Conservation (phyloP, 1,140 invertebrate species). For the Bombus sibiricus region DNA sequence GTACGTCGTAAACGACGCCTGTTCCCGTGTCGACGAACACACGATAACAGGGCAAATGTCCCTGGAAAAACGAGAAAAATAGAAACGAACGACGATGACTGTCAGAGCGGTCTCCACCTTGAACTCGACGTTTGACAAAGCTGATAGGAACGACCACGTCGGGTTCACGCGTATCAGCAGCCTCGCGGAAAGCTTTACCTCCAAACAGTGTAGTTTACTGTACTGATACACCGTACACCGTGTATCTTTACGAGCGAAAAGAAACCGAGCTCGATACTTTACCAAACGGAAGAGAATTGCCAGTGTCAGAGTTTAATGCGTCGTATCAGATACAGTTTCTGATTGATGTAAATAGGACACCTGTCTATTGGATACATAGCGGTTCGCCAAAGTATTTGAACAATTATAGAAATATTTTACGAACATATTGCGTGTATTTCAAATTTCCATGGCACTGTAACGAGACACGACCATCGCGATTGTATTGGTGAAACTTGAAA, state of each 20-base stretch:
- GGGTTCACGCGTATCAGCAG: background rate
- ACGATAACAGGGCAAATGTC: constrained; percentile 13
- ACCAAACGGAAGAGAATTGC: background rate
- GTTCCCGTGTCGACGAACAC: background rate
- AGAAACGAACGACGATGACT: constrained; percentile 8
- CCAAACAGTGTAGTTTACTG: background rate
- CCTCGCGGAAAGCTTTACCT: too few species aligned
- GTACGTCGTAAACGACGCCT: constrained; percentile 41
- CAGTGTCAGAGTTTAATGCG: background rate
- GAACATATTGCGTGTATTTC: too few species aligned
- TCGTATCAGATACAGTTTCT: background rate
- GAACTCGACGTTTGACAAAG: constrained; percentile 3
- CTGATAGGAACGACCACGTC: background rate
- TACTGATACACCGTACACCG: background rate
- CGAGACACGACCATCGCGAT: too few species aligned
- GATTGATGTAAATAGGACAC: background rate
- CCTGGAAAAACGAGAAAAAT: background rate
- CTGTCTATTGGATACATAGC: too few species aligned
- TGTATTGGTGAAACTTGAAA: too few species aligned
- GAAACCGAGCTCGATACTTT: background rate
- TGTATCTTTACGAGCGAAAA: constrained; percentile 9
- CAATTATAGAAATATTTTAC: too few species aligned
- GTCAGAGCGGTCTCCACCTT: background rate
- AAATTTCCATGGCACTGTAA: too few species aligned
- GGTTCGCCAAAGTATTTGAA: too few species aligned